Evolutionary conservation across 2,888 invertebrate genomes (phyloP).

Genomic region (Axea sp.): DNA sequence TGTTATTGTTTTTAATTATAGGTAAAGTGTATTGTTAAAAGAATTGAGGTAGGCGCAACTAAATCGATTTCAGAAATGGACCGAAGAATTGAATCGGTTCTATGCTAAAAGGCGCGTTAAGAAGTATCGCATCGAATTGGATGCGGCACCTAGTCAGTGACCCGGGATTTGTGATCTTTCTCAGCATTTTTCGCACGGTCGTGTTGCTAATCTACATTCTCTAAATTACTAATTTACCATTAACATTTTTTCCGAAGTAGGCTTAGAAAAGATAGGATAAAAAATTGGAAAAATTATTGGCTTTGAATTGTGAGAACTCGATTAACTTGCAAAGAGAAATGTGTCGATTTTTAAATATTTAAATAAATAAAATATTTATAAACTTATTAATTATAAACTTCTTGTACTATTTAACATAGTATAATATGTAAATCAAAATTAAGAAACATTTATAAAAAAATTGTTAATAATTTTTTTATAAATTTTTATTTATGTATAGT

Average conservation of each 20-base stretch:
- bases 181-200: slow-evolving; percentile 47
- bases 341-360: too few species aligned
- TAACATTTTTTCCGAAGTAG: slow-evolving; percentile 3
- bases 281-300: not conserved
- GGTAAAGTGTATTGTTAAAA: slow-evolving; percentile 32
- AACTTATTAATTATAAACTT: too few species aligned
- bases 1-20: slow-evolving; percentile 6
- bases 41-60: slow-evolving; percentile 36
- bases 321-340: too few species aligned
- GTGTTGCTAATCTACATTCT: slow-evolving; percentile 3
- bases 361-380: too few species aligned
- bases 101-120: slow-evolving; percentile 61
- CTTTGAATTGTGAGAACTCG: not conserved
- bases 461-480: too few species aligned
- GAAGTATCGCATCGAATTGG: slow-evolving; percentile 58
- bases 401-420: too few species aligned
- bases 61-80: slow-evolving; percentile 65
- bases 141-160: slow-evolving; percentile 37
- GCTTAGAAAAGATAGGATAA: not conserved
- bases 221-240: slow-evolving; percentile 24
- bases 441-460: too few species aligned
- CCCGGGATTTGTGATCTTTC: slow-evolving; percentile 20
- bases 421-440: too few species aligned
- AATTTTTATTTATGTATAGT: too few species aligned
- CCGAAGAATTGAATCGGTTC: slow-evolving; percentile 64